Base-by-base conservation (phyloP, 2,888 invertebrate genomes). In the Limenitis camilla region DNA sequence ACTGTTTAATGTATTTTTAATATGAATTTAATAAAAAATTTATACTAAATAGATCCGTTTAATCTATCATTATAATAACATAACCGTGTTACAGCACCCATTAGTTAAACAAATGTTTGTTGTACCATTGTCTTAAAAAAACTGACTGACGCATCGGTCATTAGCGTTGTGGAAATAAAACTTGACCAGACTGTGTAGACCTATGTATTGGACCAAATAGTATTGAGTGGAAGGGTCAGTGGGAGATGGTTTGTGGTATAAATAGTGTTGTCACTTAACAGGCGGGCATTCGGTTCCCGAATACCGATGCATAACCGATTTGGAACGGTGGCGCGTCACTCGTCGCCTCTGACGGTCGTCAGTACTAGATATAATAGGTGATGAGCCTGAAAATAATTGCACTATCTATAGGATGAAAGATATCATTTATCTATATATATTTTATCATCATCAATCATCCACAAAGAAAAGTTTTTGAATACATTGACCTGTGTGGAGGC, bases 201-300 rank as follows among this genome's bases (percentile, higher is more conserved):
- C 27, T 11, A 29, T 27, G 2, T 35, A 8, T 4, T 27, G 27
- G 41, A 40, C 7, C 10, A n/a, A 5, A 6, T 19, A 38, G 6
- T 41, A 30, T 33, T 40, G 3, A 5, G 4, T 36, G 29, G 61
- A 62, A 55, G 56, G 74, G 53, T 70, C 74, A 66, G 48, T 50
- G 62, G 62, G 66, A 49, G 59, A 56, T 76, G 75, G 79, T 66
- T 55, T 56, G 47, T 59, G 61, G 53, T 82, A 83, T 78, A 78
- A 81, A 83, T 84, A 82, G 81, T 74, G 71, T 66, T 76, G 81
- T 82, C 82, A 78, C 76, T 81, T 81, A 78, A 67, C 79, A 68
- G 68, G 56, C 65, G 66, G 65, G 67, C 69, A 70, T 74, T 76
- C 66, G 74, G 79, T 78, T 79, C 79, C 79, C 76, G 81, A 81